A percentile compares a stretch with the other conserved stretches of the same genome.
Conservation (phyloP, 2,888 invertebrate genomes). For the Linnaemya vulpina region DNA sequence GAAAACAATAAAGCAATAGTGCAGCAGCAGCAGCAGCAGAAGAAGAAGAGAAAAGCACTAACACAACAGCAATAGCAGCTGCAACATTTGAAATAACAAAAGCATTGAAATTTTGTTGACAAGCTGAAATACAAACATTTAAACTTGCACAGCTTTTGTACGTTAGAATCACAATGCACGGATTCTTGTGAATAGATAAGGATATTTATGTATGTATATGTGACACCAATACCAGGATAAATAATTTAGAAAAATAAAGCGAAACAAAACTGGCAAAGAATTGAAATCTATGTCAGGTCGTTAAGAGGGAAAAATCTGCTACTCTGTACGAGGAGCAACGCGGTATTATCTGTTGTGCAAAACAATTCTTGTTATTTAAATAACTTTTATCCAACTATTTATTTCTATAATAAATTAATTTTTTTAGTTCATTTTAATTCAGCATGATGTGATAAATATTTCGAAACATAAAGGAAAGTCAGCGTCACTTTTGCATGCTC, state of each 20-base stretch:
- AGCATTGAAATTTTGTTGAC: constrained; percentile 43
- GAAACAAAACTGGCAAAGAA: not conserved
- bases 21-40: too few relatives aligned
- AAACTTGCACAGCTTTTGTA: not conserved
- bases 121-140: constrained; percentile 28
- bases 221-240: constrained; percentile 1
- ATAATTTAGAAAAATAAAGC: too few relatives aligned
- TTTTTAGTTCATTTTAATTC: too few relatives aligned
- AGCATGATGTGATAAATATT: too few relatives aligned
- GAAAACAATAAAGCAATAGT: constrained; percentile 45
- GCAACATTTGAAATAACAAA: constrained; percentile 16
- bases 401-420: too few relatives aligned
- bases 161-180: not conserved
- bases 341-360: too few relatives aligned
- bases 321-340: not conserved
- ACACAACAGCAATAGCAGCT: constrained; percentile 19
- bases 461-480: too few relatives aligned
- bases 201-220: not conserved
- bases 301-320: not conserved
- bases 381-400: too few relatives aligned
- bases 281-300: constrained; percentile 26
- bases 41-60: not conserved
- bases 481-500: too few relatives aligned
- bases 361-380: too few relatives aligned
- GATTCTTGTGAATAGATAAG: not conserved